Conservation (phyloP, 1,140 invertebrate genomes). For the Elysia chlorotica region DNA sequence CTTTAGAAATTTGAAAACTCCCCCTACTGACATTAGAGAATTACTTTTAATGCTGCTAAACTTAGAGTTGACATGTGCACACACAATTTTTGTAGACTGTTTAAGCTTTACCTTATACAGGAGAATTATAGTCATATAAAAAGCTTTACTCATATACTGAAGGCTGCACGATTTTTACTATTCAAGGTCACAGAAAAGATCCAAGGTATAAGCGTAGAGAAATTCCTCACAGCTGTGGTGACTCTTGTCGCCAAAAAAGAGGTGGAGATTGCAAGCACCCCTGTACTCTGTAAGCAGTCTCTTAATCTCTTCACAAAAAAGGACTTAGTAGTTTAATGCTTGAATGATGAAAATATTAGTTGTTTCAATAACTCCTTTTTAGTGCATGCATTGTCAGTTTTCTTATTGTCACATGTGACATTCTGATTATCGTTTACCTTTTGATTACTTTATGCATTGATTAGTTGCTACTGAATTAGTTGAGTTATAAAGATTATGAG, state of each 20-base stretch:
- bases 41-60: background rate
- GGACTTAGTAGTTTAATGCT: background rate
- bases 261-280: conserved; percentile 74
- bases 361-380: background rate
- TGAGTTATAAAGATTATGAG: too few species aligned
- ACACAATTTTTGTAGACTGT: background rate
- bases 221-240: conserved; percentile 87
- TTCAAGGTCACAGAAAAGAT: conserved; percentile 71
- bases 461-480: too few species aligned
- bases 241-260: conserved; percentile 73
- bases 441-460: too few species aligned
- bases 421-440: background rate
- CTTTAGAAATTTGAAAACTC: background rate
- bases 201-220: conserved; percentile 75
- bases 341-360: background rate
- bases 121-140: background rate
- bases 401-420: background rate
- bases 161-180: background rate
- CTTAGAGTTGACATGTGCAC: background rate
- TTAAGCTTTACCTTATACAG: background rate
- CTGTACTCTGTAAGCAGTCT: conserved; percentile 70
- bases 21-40: too few species aligned
- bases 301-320: background rate
- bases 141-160: background rate
- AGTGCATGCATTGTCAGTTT: background rate